Evolutionary conservation across 2,797 vertebrate species (phyloP).

Genomic region (Epinephelus awoara): DNA sequence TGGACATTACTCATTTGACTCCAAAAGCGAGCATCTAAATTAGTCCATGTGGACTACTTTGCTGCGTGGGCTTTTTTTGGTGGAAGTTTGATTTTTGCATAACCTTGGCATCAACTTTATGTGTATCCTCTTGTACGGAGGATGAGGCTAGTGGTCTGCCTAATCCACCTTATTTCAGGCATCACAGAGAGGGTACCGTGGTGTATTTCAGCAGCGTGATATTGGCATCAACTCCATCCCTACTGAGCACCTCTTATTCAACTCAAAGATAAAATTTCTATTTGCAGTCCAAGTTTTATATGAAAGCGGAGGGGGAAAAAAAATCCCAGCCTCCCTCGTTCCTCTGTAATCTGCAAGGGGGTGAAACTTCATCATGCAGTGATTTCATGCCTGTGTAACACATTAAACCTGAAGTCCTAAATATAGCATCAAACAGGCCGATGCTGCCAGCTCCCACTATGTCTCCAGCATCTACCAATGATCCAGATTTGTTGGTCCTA

Average conservation of each 20-base stretch:
- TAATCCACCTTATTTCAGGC: constrained; percentile 62
- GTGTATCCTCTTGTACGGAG: constrained; percentile 33
- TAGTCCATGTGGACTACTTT: constrained; percentile 51
- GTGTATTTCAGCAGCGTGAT: constrained; percentile 50
- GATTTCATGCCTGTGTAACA: constrained; percentile 73
- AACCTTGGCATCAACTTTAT: constrained; percentile 66
- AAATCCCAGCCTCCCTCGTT: constrained; percentile 48
- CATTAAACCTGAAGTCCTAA: constrained; percentile 62
- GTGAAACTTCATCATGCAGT: constrained; percentile 65
- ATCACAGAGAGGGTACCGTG: constrained; percentile 38
- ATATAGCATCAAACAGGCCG: constrained; percentile 54
- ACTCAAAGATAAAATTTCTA: constrained; percentile 63
- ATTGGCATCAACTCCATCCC: constrained; percentile 44
- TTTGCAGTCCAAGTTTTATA: constrained; percentile 63
- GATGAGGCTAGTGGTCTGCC: constrained; percentile 48
- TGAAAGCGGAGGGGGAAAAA: constrained; percentile 34
- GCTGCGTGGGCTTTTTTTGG: constrained; percentile 58
- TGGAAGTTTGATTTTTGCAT: constrained; percentile 61
- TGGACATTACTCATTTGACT: constrained; percentile 76
- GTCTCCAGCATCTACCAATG: constrained; percentile 44
- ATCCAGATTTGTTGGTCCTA: constrained; percentile 61
- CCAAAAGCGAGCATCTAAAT: constrained; percentile 65
- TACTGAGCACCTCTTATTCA: constrained; percentile 56
- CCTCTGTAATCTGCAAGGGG: constrained; percentile 63
- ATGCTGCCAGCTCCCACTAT: constrained; percentile 44